Evolutionary conservation across 2,113 vertebrate species (phyloP).

Genomic region (Rallus limicola): DNA sequence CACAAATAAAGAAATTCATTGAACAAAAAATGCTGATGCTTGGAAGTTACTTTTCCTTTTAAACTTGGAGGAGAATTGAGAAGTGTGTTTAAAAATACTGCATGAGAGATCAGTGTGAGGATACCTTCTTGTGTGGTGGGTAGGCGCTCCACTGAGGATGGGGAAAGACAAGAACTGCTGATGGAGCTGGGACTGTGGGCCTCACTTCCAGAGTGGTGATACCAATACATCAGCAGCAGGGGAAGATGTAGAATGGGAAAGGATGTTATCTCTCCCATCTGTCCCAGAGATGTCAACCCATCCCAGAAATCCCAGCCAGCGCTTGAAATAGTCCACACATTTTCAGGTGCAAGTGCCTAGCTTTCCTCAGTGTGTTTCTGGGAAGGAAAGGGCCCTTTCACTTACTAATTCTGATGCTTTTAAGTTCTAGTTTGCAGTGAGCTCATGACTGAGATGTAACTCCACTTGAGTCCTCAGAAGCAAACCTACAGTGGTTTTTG

Average conservation of each 20-base stretch:
- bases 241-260: neutral
- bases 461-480: neutral
- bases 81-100: neutral
- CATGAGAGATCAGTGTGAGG: neutral
- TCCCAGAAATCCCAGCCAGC: neutral
- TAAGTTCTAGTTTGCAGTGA: neutral
- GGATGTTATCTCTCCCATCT: fast-evolving
- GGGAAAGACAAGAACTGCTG: neutral
- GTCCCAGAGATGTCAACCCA: neutral
- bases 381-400: neutral
- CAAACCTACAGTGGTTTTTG: neutral
- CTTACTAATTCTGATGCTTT: neutral
- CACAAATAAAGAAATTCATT: neutral
- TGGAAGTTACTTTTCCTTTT: conserved; percentile 1
- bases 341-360: neutral
- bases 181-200: neutral
- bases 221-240: neutral
- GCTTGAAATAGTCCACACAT: neutral
- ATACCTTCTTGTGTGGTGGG: neutral
- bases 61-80: neutral
- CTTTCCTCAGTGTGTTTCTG: neutral
- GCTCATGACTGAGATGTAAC: neutral
- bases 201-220: neutral
- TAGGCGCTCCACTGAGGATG: neutral
- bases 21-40: neutral